These are phyloP conservation scores for Phalacrocorax carbo DNA, from an alignment of 2,113 vertebrate species.

Conservation along the genomic window DNA sequence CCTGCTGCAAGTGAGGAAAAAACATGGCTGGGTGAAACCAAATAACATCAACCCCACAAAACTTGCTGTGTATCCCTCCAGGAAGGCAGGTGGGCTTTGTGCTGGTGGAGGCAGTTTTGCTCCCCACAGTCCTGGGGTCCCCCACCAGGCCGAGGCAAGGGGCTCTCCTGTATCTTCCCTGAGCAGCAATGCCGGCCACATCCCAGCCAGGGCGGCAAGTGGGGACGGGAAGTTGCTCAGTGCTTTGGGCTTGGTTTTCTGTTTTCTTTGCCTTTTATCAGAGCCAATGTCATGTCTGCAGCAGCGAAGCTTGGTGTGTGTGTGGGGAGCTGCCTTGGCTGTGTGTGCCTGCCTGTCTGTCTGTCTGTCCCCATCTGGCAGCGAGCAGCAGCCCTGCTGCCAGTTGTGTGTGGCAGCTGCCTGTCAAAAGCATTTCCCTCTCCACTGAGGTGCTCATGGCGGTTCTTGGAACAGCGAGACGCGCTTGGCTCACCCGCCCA, in stretches of 20 bases:
- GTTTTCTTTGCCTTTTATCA: neutral
- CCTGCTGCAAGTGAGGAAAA: neutral
- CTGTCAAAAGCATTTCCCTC: neutral
- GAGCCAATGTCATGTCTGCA: neutral
- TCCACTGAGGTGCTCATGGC: constrained; percentile 22
- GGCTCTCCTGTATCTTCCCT: neutral
- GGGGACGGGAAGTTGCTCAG: neutral
- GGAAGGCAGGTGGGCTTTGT: neutral
- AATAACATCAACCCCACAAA: neutral
- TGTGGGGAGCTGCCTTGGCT: neutral
- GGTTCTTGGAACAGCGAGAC: neutral
- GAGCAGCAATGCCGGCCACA: neutral
- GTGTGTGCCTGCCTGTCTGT: neutral
- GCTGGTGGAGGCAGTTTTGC: neutral
- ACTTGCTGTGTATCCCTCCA: neutral
- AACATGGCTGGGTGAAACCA: neutral
- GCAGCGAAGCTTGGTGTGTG: neutral
- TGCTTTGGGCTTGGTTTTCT: neutral
- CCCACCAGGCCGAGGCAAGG: rapidly evolving
- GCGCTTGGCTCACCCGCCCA: constrained; percentile 2
- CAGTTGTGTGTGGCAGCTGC: neutral
- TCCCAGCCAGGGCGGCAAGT: neutral
- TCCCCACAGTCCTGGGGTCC: neutral
- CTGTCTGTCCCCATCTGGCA: neutral
- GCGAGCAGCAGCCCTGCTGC: neutral